phyloP scores from a whole-genome alignment of 2,797 vertebrate genomes.

The Erpetoichthys calabaricus region DNA sequence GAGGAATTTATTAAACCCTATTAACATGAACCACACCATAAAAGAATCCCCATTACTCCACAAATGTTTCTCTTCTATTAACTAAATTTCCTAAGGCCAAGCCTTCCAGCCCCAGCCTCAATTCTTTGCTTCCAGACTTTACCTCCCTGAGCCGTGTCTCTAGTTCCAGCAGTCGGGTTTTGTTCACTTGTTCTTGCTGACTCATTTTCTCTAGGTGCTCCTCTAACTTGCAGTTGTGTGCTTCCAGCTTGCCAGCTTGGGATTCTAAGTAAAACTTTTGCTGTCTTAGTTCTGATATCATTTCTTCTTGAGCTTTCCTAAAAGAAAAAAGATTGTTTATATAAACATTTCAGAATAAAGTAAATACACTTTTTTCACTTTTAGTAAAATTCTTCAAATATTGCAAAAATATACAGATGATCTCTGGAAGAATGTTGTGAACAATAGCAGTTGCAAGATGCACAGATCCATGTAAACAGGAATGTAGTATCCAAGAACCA shows the following conservation, averaged over 20 bases:
- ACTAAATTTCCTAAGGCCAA: slow-evolving; percentile 9
- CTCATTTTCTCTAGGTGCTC: slow-evolving; percentile 95
- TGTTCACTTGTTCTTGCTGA: slow-evolving; percentile 90
- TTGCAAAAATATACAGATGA: too few species aligned
- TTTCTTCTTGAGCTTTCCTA: slow-evolving; percentile 98
- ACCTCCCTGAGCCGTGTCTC: slow-evolving; percentile 59
- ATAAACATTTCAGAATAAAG: too few species aligned
- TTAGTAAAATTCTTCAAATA: too few species aligned
- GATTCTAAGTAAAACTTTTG: slow-evolving; percentile 91
- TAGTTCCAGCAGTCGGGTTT: slow-evolving; percentile 60
- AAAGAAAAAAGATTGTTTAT: slow-evolving; percentile 16
- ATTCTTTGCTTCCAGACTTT: slow-evolving; percentile 15
- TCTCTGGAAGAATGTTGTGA: too few species aligned
- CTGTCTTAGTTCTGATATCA: slow-evolving; percentile 96
- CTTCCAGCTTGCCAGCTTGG: slow-evolving; percentile 59
- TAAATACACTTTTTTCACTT: too few species aligned
- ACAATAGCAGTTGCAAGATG: too few species aligned
- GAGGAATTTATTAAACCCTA: slow-evolving; percentile 15
- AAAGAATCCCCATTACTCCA: too few species aligned
- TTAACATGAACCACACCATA: too few species aligned
- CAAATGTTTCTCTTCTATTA: too few species aligned
- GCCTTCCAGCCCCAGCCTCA: slow-evolving; percentile 2
- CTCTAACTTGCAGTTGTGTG: slow-evolving; percentile 86
- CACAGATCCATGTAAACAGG: too few species aligned
- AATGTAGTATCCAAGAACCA: too few species aligned